A percentile compares a stretch with the other conserved stretches of the same genome.
Conservation (phyloP, 2,113 vertebrate species). For the Onychorhynchus coronatus region DNA sequence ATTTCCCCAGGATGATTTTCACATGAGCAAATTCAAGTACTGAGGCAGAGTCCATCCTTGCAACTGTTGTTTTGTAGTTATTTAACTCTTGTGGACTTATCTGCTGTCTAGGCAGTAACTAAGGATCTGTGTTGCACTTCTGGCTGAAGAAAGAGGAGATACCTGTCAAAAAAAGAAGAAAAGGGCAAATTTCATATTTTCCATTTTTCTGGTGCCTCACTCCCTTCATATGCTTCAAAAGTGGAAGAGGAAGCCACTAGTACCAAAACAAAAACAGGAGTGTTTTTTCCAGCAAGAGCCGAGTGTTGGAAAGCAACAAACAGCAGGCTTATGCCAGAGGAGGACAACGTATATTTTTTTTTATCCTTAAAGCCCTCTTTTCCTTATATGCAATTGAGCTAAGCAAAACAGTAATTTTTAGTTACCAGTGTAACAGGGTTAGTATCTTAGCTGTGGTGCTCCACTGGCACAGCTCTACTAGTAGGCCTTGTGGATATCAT, state of each 20-base stretch:
- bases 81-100: not conserved
- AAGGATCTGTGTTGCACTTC: not conserved
- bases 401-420: not conserved
- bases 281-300: not conserved
- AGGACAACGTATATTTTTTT: accelerated
- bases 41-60: not conserved
- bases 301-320: not conserved
- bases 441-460: not conserved
- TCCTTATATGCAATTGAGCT: not conserved
- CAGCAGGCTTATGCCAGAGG: not conserved
- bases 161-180: not conserved
- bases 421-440: not conserved
- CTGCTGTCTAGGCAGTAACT: not conserved
- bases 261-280: not conserved
- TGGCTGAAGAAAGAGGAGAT: not conserved
- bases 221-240: not conserved
- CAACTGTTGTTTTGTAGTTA: accelerated
- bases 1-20: not conserved
- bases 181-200: not conserved
- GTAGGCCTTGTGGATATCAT: not conserved
- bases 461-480: not conserved
- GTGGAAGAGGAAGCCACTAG: not conserved
- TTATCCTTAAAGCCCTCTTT: not conserved
- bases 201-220: not conserved
- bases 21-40: not conserved